A percentile compares a stretch with the other conserved stretches of the same genome.
Conservation (phyloP, 2,113 vertebrate genomes). For the Junco hyemalis region DNA sequence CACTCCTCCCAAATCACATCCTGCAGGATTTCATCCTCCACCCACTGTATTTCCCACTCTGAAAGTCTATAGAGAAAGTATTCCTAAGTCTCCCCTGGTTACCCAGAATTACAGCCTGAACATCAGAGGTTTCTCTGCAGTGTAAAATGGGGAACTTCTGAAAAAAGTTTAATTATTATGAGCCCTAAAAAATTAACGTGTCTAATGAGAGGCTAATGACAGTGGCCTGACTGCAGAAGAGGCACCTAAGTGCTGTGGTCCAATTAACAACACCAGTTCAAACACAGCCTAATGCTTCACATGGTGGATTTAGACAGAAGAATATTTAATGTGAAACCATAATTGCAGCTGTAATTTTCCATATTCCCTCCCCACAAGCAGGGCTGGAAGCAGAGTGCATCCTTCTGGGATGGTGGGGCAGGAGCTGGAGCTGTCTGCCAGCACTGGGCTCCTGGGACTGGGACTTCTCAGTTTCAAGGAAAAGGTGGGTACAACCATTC, state of each 20-base stretch:
- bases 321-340: conserved; percentile 36
- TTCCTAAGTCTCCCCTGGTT: neutral
- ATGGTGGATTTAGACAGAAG: neutral
- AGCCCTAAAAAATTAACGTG: conserved; percentile 51
- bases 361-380: neutral
- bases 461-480: neutral
- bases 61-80: neutral
- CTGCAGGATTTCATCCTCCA: neutral
- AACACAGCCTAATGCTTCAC: conserved; percentile 40
- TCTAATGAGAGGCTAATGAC: conserved; percentile 58
- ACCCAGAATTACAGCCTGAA: neutral
- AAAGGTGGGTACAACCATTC: neutral
- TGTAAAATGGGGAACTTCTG: neutral
- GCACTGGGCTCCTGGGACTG: neutral
- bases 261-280: conserved; percentile 45
- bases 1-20: neutral
- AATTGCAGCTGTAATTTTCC: conserved; percentile 37
- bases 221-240: conserved; percentile 13
- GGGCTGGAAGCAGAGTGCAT: neutral
- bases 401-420: neutral
- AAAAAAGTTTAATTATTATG: conserved; percentile 25
- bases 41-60: neutral
- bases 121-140: conserved; percentile 10
- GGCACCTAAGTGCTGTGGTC: conserved; percentile 13
- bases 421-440: neutral